Conservation (phyloP, 2,888 invertebrate genomes). For the Notodonta ziczac region DNA sequence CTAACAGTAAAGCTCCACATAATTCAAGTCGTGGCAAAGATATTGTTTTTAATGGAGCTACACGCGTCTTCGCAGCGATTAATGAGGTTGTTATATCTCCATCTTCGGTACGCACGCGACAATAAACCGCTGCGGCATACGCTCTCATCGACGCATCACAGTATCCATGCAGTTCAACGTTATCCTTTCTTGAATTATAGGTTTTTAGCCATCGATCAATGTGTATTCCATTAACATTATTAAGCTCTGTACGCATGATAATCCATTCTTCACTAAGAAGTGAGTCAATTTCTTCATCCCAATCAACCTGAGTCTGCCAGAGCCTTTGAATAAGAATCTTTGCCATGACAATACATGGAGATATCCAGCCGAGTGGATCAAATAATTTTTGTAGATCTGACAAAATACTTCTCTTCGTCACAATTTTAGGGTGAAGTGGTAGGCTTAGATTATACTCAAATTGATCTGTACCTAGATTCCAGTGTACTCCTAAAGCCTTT, state of each 20-base stretch:
- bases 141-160: conserved; percentile 12
- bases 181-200: not conserved
- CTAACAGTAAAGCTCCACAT: conserved; percentile 5
- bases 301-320: conserved; percentile 17
- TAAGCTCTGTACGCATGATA: conserved; percentile 12
- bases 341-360: conserved; percentile 13
- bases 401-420: conserved; percentile 20
- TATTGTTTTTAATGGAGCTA: not conserved
- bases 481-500: conserved; percentile 27
- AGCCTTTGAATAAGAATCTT: conserved; percentile 29
- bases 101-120: not conserved
- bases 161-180: conserved; percentile 8
- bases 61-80: no score
- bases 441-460: conserved; percentile 29
- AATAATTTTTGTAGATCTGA: conserved; percentile 21
- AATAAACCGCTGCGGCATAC: conserved; percentile 10
- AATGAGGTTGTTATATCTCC: no score
- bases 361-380: conserved; percentile 28
- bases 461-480: conserved; percentile 29
- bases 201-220: conserved; percentile 12
- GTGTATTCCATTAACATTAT: conserved; percentile 12
- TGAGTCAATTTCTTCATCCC: conserved; percentile 22
- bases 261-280: conserved; percentile 27
- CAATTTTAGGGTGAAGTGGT: not conserved
- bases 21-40: conserved; percentile 14